A percentile compares a stretch with the other conserved stretches of the same genome.
Conservation (phyloP, 2,888 invertebrate genomes). For the Horisme vitalbata region DNA sequence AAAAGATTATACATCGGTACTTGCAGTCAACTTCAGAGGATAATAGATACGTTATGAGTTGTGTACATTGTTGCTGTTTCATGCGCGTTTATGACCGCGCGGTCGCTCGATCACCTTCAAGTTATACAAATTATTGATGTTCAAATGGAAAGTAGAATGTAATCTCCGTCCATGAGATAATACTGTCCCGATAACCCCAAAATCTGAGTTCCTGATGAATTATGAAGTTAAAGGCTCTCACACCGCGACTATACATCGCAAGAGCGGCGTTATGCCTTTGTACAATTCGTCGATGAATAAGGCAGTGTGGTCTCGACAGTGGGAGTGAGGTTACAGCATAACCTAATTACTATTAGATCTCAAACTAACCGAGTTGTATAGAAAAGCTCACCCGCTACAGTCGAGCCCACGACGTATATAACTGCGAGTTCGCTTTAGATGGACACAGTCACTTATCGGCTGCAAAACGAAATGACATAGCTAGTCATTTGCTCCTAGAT, state of each 20-base stretch:
- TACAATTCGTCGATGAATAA: no score
- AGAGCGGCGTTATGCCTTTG: neutral
- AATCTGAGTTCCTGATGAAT: conserved; percentile 22
- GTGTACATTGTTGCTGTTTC: neutral
- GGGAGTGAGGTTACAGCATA: no score
- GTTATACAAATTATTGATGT: conserved; percentile 20
- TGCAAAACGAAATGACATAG: conserved; percentile 11
- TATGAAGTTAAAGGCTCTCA: neutral
- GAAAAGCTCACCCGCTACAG: no score
- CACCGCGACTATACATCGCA: conserved; percentile 20
- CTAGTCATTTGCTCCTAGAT: conserved; percentile 43
- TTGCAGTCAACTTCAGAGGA: no score
- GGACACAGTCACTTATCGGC: neutral
- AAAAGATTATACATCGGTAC: no score
- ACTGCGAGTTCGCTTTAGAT: neutral
- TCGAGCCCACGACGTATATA: no score
- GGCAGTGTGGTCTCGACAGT: no score
- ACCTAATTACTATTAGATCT: no score
- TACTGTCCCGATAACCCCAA: conserved; percentile 32
- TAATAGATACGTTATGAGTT: no score
- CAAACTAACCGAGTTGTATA: no score
- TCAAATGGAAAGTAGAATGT: conserved; percentile 38
- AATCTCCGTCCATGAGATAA: conserved; percentile 71
- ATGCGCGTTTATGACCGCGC: conserved; percentile 7
- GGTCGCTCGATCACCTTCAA: conserved; percentile 4